phyloP scores from a whole-genome alignment of 1,140 invertebrate genomes.

The Drusus annulatus region DNA sequence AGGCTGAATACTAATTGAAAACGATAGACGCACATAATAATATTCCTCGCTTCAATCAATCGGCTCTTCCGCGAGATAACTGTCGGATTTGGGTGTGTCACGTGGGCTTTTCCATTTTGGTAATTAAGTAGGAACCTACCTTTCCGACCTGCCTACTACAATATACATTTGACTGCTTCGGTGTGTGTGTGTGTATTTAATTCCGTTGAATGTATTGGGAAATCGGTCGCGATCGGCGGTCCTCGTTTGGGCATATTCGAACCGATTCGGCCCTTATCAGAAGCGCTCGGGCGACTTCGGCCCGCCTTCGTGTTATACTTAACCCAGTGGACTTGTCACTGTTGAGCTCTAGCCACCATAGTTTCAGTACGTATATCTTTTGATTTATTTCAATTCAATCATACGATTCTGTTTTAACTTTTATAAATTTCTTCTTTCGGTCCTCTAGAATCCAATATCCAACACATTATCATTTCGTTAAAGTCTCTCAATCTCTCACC shows the following conservation, averaged over 20 bases:
- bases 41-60: neutral
- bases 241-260: conserved; percentile 32
- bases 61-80: neutral
- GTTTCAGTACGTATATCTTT: too few species aligned
- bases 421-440: too few species aligned
- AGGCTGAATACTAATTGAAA: neutral
- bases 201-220: neutral
- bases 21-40: too few species aligned
- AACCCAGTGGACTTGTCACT: neutral
- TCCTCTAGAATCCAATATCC: too few species aligned
- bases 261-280: conserved; percentile 14
- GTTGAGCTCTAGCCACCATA: too few species aligned
- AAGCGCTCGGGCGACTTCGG: conserved; percentile 5
- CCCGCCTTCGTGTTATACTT: neutral
- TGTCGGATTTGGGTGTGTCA: neutral
- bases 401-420: too few species aligned
- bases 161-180: too few species aligned
- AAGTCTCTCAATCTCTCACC: too few species aligned
- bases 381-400: too few species aligned
- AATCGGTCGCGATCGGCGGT: neutral
- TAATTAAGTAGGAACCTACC: neutral
- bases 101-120: conserved; percentile 26
- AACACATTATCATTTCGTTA: too few species aligned
- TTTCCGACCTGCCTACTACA: neutral
- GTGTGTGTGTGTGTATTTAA: too few species aligned